phyloP scores from a whole-genome alignment of 2,888 invertebrate species.

The Leptogaster cylindrica region DNA sequence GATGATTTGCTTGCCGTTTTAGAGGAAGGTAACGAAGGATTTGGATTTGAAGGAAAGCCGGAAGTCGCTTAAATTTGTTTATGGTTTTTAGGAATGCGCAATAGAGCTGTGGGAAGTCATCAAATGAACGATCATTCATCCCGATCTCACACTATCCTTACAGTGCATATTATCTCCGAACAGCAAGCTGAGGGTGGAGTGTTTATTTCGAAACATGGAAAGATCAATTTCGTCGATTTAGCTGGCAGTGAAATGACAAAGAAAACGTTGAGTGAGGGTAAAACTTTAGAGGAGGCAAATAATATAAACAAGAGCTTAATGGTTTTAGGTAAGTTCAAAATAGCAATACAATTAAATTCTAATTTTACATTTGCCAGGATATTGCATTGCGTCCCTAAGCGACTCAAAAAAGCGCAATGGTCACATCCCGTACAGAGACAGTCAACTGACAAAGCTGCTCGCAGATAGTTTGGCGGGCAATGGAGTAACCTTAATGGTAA shows the following conservation, averaged over 20 bases:
- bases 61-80: background rate
- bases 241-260: slow-evolving; percentile 98
- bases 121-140: slow-evolving; percentile 93
- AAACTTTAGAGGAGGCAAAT: slow-evolving; percentile 90
- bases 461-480: slow-evolving; percentile 94
- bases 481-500: slow-evolving; percentile 92
- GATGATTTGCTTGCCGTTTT: slow-evolving; percentile 92
- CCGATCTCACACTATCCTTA: slow-evolving; percentile 90
- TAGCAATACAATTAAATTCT: background rate
- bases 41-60: background rate
- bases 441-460: slow-evolving; percentile 89
- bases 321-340: slow-evolving; percentile 76
- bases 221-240: slow-evolving; percentile 93
- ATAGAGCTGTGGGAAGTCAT: slow-evolving; percentile 88
- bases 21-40: slow-evolving; percentile 79
- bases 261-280: slow-evolving; percentile 85
- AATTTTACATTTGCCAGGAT: slow-evolving; percentile 65
- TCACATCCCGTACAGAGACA: slow-evolving; percentile 94
- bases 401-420: slow-evolving; percentile 78
- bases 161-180: slow-evolving; percentile 87
- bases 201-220: slow-evolving; percentile 89
- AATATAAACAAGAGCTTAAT: slow-evolving; percentile 95
- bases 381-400: slow-evolving; percentile 91
- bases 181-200: slow-evolving; percentile 81
- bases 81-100: slow-evolving; percentile 87